Base-by-base conservation (phyloP, 2,113 vertebrate species). In the Amblyornis subalaris region DNA sequence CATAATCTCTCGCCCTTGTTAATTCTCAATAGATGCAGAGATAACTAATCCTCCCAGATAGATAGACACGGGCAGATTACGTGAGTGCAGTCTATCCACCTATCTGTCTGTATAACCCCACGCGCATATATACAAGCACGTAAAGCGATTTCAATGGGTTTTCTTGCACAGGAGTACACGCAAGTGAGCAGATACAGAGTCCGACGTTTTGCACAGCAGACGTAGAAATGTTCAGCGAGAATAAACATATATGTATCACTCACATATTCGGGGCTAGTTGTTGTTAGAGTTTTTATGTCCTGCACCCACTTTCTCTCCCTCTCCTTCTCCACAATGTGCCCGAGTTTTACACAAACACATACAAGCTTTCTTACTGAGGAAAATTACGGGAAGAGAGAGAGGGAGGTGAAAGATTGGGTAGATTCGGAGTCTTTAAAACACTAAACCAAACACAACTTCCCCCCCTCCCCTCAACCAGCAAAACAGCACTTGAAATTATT, bases 21-120 rank as follows among this genome's bases (percentile, higher is more conserved):
- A 95, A 96, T 96, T 95, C 96, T 95, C 89, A 74, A 25, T 95
- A 95, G 94, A 94, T 96, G 83, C 60, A 42, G 94, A 95, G 95
- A 95, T 94, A 94, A 94, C 94, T 96, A 95, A 97, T 96, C 96
- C 96, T 85, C 85, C 72, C 85, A 64, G 83, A 31, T 85, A 95
- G 94, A 79, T 82, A 91, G 96, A 88, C 93, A 78, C 28, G 44
- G 71, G 64, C 58, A 94, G 93, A 95, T 94, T 88, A 93, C 48
- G 78, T 14, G 89, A 88, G 64, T 45, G 94, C 91, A 88, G 84
- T 67, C 88, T 58, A 89, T 36, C 84, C 81, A 86, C 83, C 93
- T 93, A 71, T 71, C 76, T 89, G 75, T 42, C 80, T 60, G 29
- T n/a, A 21, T 16, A 72, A 9, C 50, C 55, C 16, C 57, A 57